Evolutionary conservation across 2,888 invertebrate genomes (phyloP).

Genomic region (Anoncus sp.): DNA sequence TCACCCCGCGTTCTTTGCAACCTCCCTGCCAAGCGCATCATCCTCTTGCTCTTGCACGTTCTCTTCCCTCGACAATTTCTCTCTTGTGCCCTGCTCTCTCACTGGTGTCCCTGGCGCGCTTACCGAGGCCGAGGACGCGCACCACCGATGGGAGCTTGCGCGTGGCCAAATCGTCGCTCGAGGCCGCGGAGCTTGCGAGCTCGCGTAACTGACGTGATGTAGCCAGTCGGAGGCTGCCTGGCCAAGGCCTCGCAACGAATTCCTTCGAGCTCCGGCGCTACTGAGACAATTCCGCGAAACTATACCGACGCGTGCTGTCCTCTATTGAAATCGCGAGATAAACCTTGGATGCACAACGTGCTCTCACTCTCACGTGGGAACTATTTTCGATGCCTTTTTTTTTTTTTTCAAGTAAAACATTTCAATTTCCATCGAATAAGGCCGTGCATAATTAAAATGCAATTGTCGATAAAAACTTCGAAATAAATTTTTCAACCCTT

Average conservation of each 20-base stretch:
- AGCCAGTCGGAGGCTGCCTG: constrained; percentile 78
- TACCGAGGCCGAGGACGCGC: constrained; percentile 55
- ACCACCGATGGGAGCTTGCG: constrained; percentile 72
- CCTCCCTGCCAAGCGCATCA: constrained; percentile 3
- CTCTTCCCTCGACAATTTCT: constrained; percentile 21
- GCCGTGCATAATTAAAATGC: background rate
- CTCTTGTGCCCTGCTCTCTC: constrained; percentile 21
- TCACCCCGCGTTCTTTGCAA: constrained; percentile 28
- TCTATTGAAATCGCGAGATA: constrained; percentile 22
- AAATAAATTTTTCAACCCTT: background rate
- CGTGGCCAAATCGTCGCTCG: constrained; percentile 67
- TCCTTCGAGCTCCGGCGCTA: background rate
- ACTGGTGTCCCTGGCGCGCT: constrained; percentile 46
- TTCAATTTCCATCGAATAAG: background rate
- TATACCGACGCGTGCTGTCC: background rate
- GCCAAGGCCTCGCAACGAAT: constrained; percentile 73
- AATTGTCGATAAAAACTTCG: background rate
- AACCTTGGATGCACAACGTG: constrained; percentile 31
- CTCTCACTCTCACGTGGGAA: constrained; percentile 18
- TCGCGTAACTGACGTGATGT: constrained; percentile 67
- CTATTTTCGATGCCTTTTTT: constrained; percentile 1
- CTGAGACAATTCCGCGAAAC: constrained; percentile 9
- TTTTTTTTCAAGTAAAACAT: background rate
- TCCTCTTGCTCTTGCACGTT: constrained; percentile 36
- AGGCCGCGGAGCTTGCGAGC: constrained; percentile 60